Base-by-base conservation (phyloP, 1,140 invertebrate genomes). In the Drosophila mauritiana region DNA sequence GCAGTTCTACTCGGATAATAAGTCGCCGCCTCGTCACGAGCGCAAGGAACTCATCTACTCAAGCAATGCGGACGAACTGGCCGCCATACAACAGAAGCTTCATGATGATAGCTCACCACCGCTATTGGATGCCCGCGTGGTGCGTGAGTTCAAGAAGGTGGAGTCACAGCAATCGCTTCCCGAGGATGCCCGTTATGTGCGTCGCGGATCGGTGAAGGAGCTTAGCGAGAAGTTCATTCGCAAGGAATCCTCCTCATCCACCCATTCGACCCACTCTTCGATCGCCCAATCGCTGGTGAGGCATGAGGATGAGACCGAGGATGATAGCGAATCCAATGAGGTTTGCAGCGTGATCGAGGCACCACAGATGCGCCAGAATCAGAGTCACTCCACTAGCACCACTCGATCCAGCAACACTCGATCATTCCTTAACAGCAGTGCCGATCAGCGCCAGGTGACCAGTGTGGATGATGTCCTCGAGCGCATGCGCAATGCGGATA, bases 401-500 rank as follows among this genome's bases (percentile, higher is more conserved):
- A 56, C 74, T 1, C 27, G 76, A 20, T 74, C 67, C 39, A 82
- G 65, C 27, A 78, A 78, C 15, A 91, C 86, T 1, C 88, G 90
- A 11, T 94, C 95, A 11, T 96, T 96, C 91, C 93, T 96, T n/a
- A 94, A 95, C 70, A 95, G 95, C 88, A 91, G 73, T 20, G 93
- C 92, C 64, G 94, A 94, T 39, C 95, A 94, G 81, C 82, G 83
- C 4, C 65, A 82, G 11, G 95, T 96, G 31, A 94, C 95, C 15
- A 95, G 95, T 11, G 94, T 96, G 1, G 94, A 95, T 74, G 96
- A 97, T 91, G 95, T 96, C 2, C 93, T 97, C 2, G 94, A 94
- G 11, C 93, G 96, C 65, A 97, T 97, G 96, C 94, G 95, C 78
- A 95, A 95, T 83, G 95, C 95, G 65, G 95, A 95, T 84, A 93